These are phyloP conservation scores for Dexiosoma caninum DNA, from an alignment of 2,888 invertebrate genomes.

Conservation along the genomic window DNA sequence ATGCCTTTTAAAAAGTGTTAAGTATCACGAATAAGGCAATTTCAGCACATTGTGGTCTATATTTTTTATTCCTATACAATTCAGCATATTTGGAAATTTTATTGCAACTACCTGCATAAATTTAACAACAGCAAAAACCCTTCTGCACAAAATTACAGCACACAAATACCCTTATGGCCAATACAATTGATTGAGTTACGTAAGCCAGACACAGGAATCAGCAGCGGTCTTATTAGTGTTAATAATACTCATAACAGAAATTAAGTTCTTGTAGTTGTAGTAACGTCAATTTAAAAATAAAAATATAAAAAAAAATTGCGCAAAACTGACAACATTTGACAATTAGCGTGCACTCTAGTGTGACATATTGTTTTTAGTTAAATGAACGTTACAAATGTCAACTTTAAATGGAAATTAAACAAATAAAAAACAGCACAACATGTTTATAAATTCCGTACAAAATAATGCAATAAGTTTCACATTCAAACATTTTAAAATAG, in stretches of 20 bases:
- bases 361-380: conserved; percentile 52
- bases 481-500: background rate
- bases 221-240: conserved; percentile 31
- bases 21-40: conserved; percentile 52
- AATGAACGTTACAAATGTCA: conserved; percentile 45
- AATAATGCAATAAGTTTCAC: background rate
- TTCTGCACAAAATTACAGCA: no score
- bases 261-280: conserved; percentile 77
- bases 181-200: no score
- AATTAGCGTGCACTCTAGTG: conserved; percentile 67
- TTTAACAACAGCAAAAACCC: conserved; percentile 50
- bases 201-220: no score
- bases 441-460: conserved; percentile 28
- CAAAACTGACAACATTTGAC: conserved; percentile 75
- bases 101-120: conserved; percentile 5
- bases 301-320: conserved; percentile 71
- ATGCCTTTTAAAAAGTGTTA: conserved; percentile 41
- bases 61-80: conserved; percentile 53
- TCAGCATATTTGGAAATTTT: conserved; percentile 36
- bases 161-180: no score
- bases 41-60: conserved; percentile 52
- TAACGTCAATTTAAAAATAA: conserved; percentile 75
- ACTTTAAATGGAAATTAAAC: conserved; percentile 40
- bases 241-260: conserved; percentile 75
- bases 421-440: background rate